phyloP scores from a whole-genome alignment of 2,113 vertebrate genomes.

The Callopanchax toddi region DNA sequence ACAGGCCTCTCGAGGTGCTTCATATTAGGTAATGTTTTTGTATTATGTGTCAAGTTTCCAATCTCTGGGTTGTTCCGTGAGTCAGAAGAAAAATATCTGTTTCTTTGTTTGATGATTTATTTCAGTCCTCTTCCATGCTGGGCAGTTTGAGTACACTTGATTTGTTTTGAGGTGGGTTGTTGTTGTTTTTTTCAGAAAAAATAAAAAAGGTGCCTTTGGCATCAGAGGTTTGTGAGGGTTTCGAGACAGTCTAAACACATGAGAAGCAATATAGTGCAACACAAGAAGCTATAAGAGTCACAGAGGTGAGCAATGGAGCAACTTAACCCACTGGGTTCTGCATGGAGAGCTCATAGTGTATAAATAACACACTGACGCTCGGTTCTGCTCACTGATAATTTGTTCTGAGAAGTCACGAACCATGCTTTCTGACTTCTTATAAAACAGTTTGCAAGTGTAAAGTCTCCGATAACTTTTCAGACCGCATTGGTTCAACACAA shows the following conservation, averaged over 20 bases:
- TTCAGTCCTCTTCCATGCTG: constrained; percentile 16
- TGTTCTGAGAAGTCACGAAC: neutral
- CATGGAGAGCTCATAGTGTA: constrained; percentile 1
- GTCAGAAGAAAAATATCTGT: constrained; percentile 5
- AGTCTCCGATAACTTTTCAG: neutral
- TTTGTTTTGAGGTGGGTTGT: constrained; percentile 31
- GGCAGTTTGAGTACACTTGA: constrained; percentile 6
- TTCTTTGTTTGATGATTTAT: constrained; percentile 16
- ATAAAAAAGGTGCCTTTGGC: constrained; percentile 12
- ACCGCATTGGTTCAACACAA: constrained; percentile 4
- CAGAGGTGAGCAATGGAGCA: constrained; percentile 10
- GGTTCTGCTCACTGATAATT: neutral
- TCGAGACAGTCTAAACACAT: constrained; percentile 7
- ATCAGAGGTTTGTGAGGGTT: constrained; percentile 5
- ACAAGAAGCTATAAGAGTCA: constrained; percentile 2
- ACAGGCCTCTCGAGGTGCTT: neutral
- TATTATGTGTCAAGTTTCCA: constrained; percentile 4
- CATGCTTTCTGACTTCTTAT: neutral
- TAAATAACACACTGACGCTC: neutral
- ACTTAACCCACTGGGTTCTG: constrained; percentile 6
- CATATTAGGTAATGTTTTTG: neutral
- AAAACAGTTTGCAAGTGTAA: neutral
- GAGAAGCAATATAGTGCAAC: neutral
- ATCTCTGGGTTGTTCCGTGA: constrained; percentile 8
- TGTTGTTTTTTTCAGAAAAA: neutral